Evolutionary conservation across 2,888 invertebrate species (phyloP), one percentile per base, ranked within the genome.

Genomic region (Trichogramma dendrolimi): DNA sequence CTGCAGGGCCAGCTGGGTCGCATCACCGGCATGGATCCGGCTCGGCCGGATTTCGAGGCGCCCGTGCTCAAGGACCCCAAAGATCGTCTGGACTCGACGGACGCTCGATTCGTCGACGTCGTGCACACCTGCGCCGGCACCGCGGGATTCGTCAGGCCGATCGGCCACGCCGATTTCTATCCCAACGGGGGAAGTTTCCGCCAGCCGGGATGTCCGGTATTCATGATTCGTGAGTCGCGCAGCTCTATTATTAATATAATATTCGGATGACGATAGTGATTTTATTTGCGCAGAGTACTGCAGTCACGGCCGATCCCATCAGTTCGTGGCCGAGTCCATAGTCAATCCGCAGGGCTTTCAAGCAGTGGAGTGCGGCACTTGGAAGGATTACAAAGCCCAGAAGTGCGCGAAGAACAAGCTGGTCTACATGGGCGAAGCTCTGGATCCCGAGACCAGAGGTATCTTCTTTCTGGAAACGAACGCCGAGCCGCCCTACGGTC

Each of bases 131-230:
- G 86, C 69, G 85, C 84, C 0, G 90, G 89, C 0, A 80, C 85
- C 50, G 80, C 85, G 44, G 90, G 90, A 0, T 84, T 86, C 67
- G 70, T 72, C n/a, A 70, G 74, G 41, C 82, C 88, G 4, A 81
- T 87, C 14, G 91, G 91, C 0, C 85, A 89, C 72, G 86, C 80
- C 0, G 91, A 91, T 76, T 90, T 89, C 73, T 91, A 87, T 78
- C 90, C 90, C 0, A 90, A 91, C 73, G 84, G 85, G 10, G 91
- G 90, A 0, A 76, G 70, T 43, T 81, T 87, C 0, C 81, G 81
- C 0, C 91, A 91, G 71, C 90, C 90, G 0, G 89, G 89, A 1
- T 89, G 89, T 72, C 79, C 80, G 6, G 82, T 83, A 42, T 6
- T 75, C n/a, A 60, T 70, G 38, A 61, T 73, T 39, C 75, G 76